Evolutionary conservation across 2,113 vertebrate genomes (phyloP).

Genomic region (Ptyas mucosa): DNA sequence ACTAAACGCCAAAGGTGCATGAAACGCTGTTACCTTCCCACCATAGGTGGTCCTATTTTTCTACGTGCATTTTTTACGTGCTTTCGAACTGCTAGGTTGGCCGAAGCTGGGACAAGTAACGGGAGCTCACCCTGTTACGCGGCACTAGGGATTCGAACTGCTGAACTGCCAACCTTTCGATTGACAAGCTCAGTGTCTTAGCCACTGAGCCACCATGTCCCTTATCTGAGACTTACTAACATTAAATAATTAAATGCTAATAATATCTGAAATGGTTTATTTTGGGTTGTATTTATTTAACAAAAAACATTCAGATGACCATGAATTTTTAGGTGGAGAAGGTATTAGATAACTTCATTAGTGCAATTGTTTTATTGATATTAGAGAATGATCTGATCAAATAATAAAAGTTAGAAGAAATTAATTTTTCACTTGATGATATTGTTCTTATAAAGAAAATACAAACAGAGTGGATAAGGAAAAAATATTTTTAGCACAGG

Average conservation of each 20-base stretch:
- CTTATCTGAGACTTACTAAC: background rate
- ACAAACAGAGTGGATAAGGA: background rate
- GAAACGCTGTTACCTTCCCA: too few relatives aligned
- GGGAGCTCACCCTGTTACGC: too few relatives aligned
- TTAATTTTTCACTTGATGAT: background rate
- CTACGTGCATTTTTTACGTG: too few relatives aligned
- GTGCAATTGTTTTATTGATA: background rate
- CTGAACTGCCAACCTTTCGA: too few relatives aligned
- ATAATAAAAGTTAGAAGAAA: background rate
- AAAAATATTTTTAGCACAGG: background rate
- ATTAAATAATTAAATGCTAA: background rate
- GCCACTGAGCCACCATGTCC: too few relatives aligned
- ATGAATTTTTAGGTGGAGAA: background rate
- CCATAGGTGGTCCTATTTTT: too few relatives aligned
- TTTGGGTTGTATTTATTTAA: background rate
- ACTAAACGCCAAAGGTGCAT: too few relatives aligned
- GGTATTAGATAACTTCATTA: background rate
- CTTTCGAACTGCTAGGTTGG: too few relatives aligned
- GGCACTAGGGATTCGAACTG: too few relatives aligned
- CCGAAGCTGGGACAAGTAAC: too few relatives aligned
- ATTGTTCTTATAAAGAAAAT: constrained; percentile 1
- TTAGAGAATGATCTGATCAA: background rate
- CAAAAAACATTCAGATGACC: background rate
- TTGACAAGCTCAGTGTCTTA: too few relatives aligned
- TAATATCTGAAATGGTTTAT: background rate